Evolutionary conservation across 2,113 vertebrate genomes (phyloP), one percentile per base, ranked within the genome.

Genomic region (Marmota monax): DNA sequence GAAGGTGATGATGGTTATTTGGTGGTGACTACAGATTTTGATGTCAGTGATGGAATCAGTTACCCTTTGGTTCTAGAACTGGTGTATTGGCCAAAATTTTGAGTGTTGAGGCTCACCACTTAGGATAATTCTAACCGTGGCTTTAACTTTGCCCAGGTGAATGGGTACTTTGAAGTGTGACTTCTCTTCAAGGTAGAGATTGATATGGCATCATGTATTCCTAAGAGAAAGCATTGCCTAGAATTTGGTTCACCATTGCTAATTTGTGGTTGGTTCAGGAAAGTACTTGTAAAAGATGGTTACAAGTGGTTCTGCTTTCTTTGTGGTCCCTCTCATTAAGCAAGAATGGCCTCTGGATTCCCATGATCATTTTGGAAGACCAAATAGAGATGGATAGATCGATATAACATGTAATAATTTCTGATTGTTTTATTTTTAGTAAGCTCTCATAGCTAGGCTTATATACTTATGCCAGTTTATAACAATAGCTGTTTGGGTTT

Each of bases 231-330:
- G 84, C 69, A 76, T 61, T 91, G 84, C 89, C 79, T 93, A 37
- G 39, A 70, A 79, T 96, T 89, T 76, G 94, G 88, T 80, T 84
- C 51, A 56, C 13, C 27, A 58, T 80, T 94, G 69, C 80, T 95
- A 63, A 5, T 65, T 87, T 74, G n/a, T 94, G 72, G 72, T 72
- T 88, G 84, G 51, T 37, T 84, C 82, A 86, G 93, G 63, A 70
- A 83, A 92, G 63, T 92, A 56, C 93, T 86, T 90, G 37, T 39
- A 90, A 97, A 78, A 84, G 87, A 39, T 93, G 69, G 23, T 96
- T 94, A 94, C 90, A 95, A 95, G 97, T 97, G 92, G 93, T 96
- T 86, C 45, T 95, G 72, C 37, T 82, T 83, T 76, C 32, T 93
- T 42, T 7, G 20, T 87, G 67, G 42, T 53, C 79, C 83, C 22